Percentiles rank a stretch among this genome's conserved stretches.
phyloP scores from a whole-genome alignment of 2,797 vertebrate genomes.

The Gila robusta region DNA sequence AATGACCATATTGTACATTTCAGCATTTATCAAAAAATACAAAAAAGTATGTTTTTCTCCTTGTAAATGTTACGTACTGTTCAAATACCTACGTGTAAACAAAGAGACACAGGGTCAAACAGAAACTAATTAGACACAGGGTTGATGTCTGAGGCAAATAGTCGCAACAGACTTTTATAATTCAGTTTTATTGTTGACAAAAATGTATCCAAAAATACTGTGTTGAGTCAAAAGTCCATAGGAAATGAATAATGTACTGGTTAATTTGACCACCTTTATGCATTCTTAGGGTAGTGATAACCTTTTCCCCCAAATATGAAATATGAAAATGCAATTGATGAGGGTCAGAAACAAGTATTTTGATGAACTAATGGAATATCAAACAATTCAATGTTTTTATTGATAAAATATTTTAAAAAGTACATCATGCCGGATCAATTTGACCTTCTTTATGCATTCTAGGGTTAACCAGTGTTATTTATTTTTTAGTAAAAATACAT shows the following conservation, averaged over 20 bases:
- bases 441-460: neutral
- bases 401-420: neutral
- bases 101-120: too few relatives aligned
- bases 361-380: neutral
- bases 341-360: neutral
- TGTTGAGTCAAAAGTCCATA: too few relatives aligned
- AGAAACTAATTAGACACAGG: neutral
- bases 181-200: neutral
- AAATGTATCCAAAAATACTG: neutral
- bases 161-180: too few relatives aligned
- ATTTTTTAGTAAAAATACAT: too few relatives aligned
- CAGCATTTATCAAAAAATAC: neutral
- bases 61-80: neutral
- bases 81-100: neutral
- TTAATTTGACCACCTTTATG: neutral
- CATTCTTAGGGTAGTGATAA: neutral
- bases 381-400: neutral
- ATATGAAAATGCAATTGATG: neutral
- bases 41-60: accelerated
- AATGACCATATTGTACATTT: too few relatives aligned
- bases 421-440: too few relatives aligned
- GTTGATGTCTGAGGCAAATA: neutral
- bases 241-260: neutral
- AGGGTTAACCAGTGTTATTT: too few relatives aligned
- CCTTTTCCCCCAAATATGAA: neutral